phyloP scores from a whole-genome alignment of 2,113 vertebrate genomes.

The Isurus oxyrinchus region DNA sequence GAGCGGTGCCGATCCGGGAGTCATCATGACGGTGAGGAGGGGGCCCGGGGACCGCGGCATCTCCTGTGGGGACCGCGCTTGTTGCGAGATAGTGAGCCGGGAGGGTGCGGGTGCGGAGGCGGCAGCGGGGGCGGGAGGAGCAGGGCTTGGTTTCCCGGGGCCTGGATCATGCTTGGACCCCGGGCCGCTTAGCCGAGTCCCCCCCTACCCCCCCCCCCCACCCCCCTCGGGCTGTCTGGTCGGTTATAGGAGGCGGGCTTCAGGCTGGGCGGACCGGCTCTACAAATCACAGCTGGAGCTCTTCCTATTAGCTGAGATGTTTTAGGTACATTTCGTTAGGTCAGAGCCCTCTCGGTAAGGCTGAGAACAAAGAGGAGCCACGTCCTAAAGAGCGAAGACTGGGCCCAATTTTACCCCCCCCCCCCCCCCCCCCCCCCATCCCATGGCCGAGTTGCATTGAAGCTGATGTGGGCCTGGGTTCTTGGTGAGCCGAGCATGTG shows the following conservation, averaged over 20 bases:
- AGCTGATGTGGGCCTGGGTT: too few relatives aligned
- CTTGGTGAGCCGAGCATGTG: too few relatives aligned
- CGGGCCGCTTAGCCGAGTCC: too few relatives aligned
- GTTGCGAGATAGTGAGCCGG: not conserved
- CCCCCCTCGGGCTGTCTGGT: not conserved
- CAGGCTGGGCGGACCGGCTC: too few relatives aligned
- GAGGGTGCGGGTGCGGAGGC: not conserved
- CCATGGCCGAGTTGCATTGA: too few relatives aligned
- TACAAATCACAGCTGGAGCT: not conserved
- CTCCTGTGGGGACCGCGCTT: not conserved
- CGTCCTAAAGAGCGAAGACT: too few relatives aligned
- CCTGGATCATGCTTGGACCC: not conserved
- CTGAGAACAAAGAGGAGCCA: not conserved
- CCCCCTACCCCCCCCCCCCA: too few relatives aligned
- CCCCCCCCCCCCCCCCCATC: too few relatives aligned
- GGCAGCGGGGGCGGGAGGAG: too few relatives aligned
- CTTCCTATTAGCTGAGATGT: not conserved
- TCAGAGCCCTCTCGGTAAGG: not conserved
- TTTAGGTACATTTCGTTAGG: not conserved
- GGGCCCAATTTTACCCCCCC: too few relatives aligned
- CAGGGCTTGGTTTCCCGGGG: too few relatives aligned
- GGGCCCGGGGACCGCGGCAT: not conserved
- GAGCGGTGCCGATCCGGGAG: not conserved
- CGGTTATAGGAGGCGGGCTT: not conserved
- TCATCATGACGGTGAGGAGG: not conserved